Percentiles rank a stretch among this genome's conserved stretches.
phyloP scores from a whole-genome alignment of 2,113 vertebrate genomes.

The Nycticorax nycticorax region DNA sequence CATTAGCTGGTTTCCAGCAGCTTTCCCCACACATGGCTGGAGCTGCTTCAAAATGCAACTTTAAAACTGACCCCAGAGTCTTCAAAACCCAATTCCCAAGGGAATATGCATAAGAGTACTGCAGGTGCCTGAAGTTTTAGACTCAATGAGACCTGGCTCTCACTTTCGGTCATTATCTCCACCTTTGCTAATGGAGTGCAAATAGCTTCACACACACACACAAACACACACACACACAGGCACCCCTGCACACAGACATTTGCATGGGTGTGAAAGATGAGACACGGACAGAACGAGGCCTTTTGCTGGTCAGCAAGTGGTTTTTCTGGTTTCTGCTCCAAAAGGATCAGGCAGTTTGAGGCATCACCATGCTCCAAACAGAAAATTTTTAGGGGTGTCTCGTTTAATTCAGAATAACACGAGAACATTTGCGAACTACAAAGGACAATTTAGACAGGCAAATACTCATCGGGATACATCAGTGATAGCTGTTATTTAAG shows the following conservation, averaged over 20 bases:
- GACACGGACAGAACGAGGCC: not conserved
- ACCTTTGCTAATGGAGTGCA: not conserved
- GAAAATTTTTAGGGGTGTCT: not conserved
- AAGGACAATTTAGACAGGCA: not conserved
- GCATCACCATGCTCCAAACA: not conserved
- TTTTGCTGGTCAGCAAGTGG: not conserved
- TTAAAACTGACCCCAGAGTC: not conserved
- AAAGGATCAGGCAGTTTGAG: not conserved
- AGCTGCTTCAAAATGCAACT: not conserved
- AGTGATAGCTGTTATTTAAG: not conserved
- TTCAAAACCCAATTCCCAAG: not conserved
- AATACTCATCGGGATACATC: not conserved
- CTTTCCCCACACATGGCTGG: not conserved
- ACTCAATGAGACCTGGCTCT: not conserved
- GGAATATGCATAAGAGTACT: accelerated
- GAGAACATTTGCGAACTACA: not conserved
- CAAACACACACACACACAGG: accelerated
- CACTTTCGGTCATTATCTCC: not conserved
- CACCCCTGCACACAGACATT: accelerated
- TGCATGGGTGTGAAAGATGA: not conserved
- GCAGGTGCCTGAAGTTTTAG: not conserved
- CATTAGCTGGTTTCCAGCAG: not conserved
- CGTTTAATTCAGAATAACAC: not conserved
- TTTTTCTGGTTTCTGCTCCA: not conserved
- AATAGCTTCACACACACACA: not conserved